Evolutionary conservation across 2,113 vertebrate species (phyloP).

Genomic region (Agapornis roseicollis): DNA sequence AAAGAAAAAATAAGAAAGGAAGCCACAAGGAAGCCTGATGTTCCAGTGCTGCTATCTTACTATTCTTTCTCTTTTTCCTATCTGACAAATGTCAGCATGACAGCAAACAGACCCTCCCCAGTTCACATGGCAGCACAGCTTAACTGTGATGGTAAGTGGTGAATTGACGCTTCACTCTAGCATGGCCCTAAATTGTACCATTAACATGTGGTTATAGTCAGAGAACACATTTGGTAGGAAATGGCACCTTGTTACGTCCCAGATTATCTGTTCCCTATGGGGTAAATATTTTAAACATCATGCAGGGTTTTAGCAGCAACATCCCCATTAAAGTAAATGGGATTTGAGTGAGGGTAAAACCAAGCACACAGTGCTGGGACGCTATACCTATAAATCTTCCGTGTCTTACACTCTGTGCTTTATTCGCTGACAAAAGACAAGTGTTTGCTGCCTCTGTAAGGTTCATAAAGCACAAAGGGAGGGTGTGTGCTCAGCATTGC

Average conservation of each 20-base stretch:
- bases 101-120: not conserved
- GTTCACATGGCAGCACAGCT: not conserved
- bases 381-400: slow-evolving; percentile 33
- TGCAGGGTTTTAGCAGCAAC: slow-evolving; percentile 11
- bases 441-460: slow-evolving; percentile 18
- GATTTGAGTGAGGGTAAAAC: slow-evolving; percentile 22
- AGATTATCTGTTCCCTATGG: slow-evolving; percentile 41
- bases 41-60: not conserved
- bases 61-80: not conserved
- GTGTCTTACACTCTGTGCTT: not conserved
- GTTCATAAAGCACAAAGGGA: slow-evolving; percentile 47
- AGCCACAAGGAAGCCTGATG: not conserved
- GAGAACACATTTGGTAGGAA: slow-evolving; percentile 30
- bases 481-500: not conserved
- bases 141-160: not conserved
- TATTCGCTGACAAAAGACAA: slow-evolving; percentile 23
- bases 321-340: slow-evolving; percentile 47
- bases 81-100: slow-evolving; percentile 7
- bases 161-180: not conserved
- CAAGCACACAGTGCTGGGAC: not conserved
- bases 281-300: slow-evolving; percentile 52
- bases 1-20: not conserved
- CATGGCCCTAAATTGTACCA: not conserved
- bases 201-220: slow-evolving; percentile 46
- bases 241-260: slow-evolving; percentile 52